Conservation (phyloP, 2,797 vertebrate genomes). For the Odontamblyopus rebecca region DNA sequence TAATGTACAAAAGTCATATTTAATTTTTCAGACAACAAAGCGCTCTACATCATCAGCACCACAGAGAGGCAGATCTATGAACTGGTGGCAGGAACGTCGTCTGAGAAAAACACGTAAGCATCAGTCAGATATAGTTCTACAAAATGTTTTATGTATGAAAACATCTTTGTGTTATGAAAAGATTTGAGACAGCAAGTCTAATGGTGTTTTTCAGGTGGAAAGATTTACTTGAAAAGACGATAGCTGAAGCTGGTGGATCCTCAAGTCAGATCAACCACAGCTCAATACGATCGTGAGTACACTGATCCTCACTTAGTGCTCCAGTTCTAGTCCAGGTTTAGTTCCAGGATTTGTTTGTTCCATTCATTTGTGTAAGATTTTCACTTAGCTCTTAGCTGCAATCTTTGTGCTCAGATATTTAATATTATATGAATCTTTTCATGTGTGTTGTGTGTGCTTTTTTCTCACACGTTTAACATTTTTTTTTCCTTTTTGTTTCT, state of each 20-base stretch:
- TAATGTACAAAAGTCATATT: too few species aligned
- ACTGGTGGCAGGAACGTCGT: constrained; percentile 84
- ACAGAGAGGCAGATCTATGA: constrained; percentile 96
- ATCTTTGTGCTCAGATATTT: too few species aligned
- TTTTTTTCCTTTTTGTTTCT: not conserved
- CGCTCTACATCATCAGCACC: constrained; percentile 93
- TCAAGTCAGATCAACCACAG: constrained; percentile 56
- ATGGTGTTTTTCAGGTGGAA: constrained; percentile 72
- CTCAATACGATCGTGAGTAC: constrained; percentile 67
- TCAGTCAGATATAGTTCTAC: not conserved
- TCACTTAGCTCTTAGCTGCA: too few species aligned
- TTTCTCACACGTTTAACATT: not conserved
- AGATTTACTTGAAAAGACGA: constrained; percentile 75
- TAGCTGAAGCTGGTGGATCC: constrained; percentile 50
- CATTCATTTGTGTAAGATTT: too few species aligned
- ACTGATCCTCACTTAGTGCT: too few species aligned
- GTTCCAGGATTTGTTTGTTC: too few species aligned
- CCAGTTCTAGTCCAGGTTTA: too few species aligned
- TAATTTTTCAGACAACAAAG: constrained; percentile 83
- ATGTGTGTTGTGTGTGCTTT: too few species aligned
- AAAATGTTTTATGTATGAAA: not conserved
- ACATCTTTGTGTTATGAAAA: not conserved
- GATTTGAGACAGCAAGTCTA: not conserved
- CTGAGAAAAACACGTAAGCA: constrained; percentile 89
- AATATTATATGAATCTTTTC: too few species aligned